Percentiles rank a stretch among this genome's conserved stretches.
Evolutionary conservation across 2,113 vertebrate species (phyloP).

Genomic region (Neogobius melanostomus): DNA sequence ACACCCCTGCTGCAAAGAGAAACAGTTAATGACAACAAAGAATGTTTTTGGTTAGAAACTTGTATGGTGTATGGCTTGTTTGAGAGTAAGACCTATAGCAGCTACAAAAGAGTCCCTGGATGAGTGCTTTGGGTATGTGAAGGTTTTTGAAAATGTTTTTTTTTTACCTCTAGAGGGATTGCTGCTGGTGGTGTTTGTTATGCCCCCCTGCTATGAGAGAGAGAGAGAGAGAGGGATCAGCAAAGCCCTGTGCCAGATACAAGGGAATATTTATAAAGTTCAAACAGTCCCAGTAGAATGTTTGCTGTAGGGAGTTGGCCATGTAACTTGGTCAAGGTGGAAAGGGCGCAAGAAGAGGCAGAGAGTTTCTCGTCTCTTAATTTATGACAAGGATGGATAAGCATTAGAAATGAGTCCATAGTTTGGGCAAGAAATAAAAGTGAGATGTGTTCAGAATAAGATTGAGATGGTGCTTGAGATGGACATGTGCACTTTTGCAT

Average conservation of each 20-base stretch:
- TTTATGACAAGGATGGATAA: no score
- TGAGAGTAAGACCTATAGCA: background rate
- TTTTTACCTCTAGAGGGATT: background rate
- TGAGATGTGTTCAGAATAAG: no score
- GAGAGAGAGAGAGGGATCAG: background rate
- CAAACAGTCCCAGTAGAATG: background rate
- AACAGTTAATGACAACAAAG: no score
- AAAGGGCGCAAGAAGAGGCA: no score
- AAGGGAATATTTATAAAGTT: background rate
- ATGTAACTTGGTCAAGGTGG: no score
- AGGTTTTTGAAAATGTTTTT: background rate
- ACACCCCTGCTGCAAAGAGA: no score
- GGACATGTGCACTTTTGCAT: no score
- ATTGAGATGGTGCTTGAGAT: no score
- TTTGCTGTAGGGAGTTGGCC: background rate
- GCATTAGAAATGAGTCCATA: no score
- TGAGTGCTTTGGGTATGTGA: background rate
- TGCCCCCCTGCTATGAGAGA: background rate
- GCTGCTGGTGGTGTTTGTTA: background rate
- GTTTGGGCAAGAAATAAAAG: no score
- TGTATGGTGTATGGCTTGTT: background rate
- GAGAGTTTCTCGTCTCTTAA: no score
- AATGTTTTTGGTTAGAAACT: no score
- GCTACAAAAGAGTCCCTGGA: background rate
- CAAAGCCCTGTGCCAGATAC: constrained; percentile 1